A percentile compares a stretch with the other conserved stretches of the same genome.
Evolutionary conservation across 1,140 invertebrate genomes (phyloP).

Genomic region (Bombus pascuorum): DNA sequence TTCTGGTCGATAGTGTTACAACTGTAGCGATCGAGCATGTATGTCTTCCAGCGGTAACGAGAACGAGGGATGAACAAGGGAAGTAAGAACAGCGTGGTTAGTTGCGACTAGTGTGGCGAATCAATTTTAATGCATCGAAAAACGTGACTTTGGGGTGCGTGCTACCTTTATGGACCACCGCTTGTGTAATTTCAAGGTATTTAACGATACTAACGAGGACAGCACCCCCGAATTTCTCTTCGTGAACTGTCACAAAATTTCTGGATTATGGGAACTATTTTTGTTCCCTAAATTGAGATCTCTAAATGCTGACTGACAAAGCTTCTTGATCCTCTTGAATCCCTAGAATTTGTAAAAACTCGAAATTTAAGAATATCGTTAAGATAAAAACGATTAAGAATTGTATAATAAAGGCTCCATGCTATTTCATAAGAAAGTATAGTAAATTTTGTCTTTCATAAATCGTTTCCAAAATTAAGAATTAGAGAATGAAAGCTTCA

Average conservation of each 20-base stretch:
- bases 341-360: neutral
- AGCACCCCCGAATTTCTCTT: conserved; percentile 19
- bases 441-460: neutral
- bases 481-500: neutral
- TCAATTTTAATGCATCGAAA: conserved; percentile 74
- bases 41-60: neutral
- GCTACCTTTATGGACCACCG: conserved; percentile 66
- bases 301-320: neutral
- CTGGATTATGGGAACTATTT: conserved; percentile 5
- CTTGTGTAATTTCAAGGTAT: conserved; percentile 80
- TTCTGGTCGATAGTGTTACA: conserved; percentile 23
- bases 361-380: neutral
- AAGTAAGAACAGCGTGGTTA: conserved; percentile 25
- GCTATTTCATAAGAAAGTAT: neutral
- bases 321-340: neutral
- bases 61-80: conserved; percentile 15
- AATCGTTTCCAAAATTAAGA: neutral
- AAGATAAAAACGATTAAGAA: too few relatives aligned
- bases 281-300: neutral
- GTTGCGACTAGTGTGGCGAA: conserved; percentile 68
- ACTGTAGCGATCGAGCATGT: neutral
- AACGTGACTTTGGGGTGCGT: conserved; percentile 66
- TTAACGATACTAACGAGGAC: conserved; percentile 75
- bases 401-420: neutral
- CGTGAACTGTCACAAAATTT: conserved; percentile 12